Base-by-base conservation (phyloP, 1,140 invertebrate species). In the Bombus waltoni region DNA sequence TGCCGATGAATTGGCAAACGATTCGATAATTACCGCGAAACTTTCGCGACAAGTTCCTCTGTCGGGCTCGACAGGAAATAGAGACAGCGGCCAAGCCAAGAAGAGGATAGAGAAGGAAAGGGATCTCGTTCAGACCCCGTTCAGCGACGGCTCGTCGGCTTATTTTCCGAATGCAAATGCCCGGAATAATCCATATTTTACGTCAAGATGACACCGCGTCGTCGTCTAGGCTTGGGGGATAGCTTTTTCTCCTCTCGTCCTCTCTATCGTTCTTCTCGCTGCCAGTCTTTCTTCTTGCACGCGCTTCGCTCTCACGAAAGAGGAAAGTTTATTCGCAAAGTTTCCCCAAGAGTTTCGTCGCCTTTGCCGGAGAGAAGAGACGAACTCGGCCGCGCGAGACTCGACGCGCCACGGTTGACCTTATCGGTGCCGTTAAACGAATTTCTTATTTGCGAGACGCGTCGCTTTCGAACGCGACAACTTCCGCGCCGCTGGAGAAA, bases 171-270 rank as follows among this genome's bases (percentile, higher is more conserved):
- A 95, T 95, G 94, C 93, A 94, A 95, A 95, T 95, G 93, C 89
- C 92, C 87, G 91, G 94, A 95, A 94, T 95, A 95, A 95, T 95
- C 94, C 94, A 95, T 95, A 95, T 94, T 94, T 94, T 94, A 95
- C 92, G 93, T 90, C 88, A 89, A 91, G 91, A 93, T 92, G 92
- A 94, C 93, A 93, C 90, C 90, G 81, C 89, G 88, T 90, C 91
- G 84, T 88, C 90, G 83, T 86, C 90, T 84, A 85, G 88, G 86
- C 87, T 81, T 28, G 15, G 71, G 42, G 38, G 79, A 79, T 70
- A 80, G 81, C 75, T 79, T 66, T 77, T 81, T 79, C 78, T 83
- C 57, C 72, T 32, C 65, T n/a, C 59, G 38, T 25, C 40, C 53
- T 40, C 42, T 73, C 47, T 62, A 44, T 62, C 75, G n/a, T 66